phyloP scores from a whole-genome alignment of 1,140 invertebrate species.

The Macrobrachium nipponense region DNA sequence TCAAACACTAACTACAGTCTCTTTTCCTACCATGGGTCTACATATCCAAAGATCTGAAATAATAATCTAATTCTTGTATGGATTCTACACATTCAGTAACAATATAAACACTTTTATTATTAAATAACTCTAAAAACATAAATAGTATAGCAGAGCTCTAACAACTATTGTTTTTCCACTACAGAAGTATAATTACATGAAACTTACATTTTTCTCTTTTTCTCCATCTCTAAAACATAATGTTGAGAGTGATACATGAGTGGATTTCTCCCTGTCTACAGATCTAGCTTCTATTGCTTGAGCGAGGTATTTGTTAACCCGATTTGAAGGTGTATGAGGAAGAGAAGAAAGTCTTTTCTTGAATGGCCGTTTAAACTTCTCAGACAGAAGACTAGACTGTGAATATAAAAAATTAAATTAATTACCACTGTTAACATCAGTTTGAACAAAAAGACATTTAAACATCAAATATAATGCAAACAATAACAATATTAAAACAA shows the following conservation, averaged over 20 bases:
- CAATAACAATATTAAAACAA: too few relatives aligned
- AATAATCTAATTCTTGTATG: too few relatives aligned
- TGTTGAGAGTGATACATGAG: constrained; percentile 86
- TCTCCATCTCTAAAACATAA: constrained; percentile 85
- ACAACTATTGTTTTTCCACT: neutral
- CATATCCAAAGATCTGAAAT: too few relatives aligned
- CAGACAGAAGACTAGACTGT: constrained; percentile 72
- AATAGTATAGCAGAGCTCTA: neutral
- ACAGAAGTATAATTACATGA: constrained; percentile 1
- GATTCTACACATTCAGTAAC: neutral
- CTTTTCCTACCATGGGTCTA: too few relatives aligned
- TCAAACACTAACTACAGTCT: too few relatives aligned
- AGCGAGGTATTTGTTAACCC: constrained; percentile 90
- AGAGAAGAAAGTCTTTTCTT: constrained; percentile 88
- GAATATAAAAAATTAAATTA: constrained; percentile 24
- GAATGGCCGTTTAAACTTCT: constrained; percentile 88
- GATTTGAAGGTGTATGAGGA: constrained; percentile 86
- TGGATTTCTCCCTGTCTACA: constrained; percentile 88
- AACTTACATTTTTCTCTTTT: constrained; percentile 80
- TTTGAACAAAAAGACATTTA: neutral
- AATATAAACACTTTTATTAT: too few relatives aligned
- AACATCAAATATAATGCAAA: neutral
- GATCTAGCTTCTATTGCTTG: constrained; percentile 91
- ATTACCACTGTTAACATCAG: neutral
- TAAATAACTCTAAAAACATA: too few relatives aligned